phyloP scores from a whole-genome alignment of 2,888 invertebrate species.

The Amphimallon solstitiale region DNA sequence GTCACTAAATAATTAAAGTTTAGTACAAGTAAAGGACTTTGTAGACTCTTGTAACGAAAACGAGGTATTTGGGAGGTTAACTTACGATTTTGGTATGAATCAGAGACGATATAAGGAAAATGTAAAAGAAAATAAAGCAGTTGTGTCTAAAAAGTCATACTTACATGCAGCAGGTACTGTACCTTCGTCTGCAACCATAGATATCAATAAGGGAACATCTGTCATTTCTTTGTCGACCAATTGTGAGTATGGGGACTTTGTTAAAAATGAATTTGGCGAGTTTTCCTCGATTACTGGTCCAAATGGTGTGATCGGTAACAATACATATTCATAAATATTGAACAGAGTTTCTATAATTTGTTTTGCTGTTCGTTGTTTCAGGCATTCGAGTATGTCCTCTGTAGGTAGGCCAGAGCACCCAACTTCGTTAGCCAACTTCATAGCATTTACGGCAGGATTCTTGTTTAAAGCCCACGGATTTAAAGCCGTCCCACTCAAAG shows the following conservation, averaged over 20 bases:
- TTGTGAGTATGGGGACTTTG: constrained; percentile 71
- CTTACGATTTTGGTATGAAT: no score
- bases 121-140: not conserved
- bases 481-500: not conserved
- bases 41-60: no score
- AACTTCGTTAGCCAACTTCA: not conserved
- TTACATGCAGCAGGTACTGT: constrained; percentile 75
- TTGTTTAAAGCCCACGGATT: not conserved
- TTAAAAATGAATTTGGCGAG: constrained; percentile 68
- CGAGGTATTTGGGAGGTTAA: no score
- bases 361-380: not conserved
- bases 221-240: constrained; percentile 69
- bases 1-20: no score
- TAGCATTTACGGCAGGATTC: not conserved
- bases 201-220: constrained; percentile 76
- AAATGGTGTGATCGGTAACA: constrained; percentile 40
- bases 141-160: constrained; percentile 43
- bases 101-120: constrained; percentile 46
- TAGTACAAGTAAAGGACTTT: no score
- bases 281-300: constrained; percentile 53
- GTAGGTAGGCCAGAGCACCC: not conserved
- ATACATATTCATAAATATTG: no score
- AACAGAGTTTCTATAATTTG: no score
- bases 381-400: not conserved
- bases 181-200: constrained; percentile 77